Base-by-base conservation (phyloP, 1,140 invertebrate species). In the Drosophila nannoptera region DNA sequence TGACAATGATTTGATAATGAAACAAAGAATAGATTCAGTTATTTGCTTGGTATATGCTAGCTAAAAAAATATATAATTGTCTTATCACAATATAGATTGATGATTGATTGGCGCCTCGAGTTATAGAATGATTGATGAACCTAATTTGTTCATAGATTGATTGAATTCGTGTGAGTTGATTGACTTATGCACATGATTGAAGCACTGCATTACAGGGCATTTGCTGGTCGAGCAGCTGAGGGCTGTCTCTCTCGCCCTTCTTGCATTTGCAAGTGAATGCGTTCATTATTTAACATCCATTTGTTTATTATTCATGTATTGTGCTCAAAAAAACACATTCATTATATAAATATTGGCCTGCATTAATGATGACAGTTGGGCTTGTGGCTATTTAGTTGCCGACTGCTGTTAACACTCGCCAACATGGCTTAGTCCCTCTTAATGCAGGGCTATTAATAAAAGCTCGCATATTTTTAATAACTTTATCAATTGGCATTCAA, bases 231-330 rank as follows among this genome's bases (percentile, higher is more conserved):
- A 5, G 2, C 22, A 32, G 7, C 12, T 22, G 22, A 22, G 3
- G 3, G 22, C 22, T 3, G 22, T 22, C 3, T n/a, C 9, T 29
- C 40, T 5, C 16, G 5, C 5, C 8, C n/a, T 32, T n/a, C 7
- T 42, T 7, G 12, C 14, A 5, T 4, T 7, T 56, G 6, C 31
- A 11, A 33, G 7, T 32, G 54, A 56, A 32, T 50, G 61, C 36
- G 50, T 63, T 36, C 43, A 56, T 55, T 52, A 65, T 65, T 58
- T 31, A 64, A 42, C 60, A 43, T 45, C 43, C 63, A 65, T 58
- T 69, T 69, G 62, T 65, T 66, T 46, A 59, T 70, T 59, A 70
- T 70, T 70, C 54, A 70, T 69, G 53, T 66, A 59, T 59, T 55
- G 52, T 49, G 46, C 46, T 52, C 50, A 52, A 56, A 69, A 58